These are phyloP conservation scores for Zaprionus lachaisei DNA, from an alignment of 1,140 invertebrate species.

Conservation along the genomic window DNA sequence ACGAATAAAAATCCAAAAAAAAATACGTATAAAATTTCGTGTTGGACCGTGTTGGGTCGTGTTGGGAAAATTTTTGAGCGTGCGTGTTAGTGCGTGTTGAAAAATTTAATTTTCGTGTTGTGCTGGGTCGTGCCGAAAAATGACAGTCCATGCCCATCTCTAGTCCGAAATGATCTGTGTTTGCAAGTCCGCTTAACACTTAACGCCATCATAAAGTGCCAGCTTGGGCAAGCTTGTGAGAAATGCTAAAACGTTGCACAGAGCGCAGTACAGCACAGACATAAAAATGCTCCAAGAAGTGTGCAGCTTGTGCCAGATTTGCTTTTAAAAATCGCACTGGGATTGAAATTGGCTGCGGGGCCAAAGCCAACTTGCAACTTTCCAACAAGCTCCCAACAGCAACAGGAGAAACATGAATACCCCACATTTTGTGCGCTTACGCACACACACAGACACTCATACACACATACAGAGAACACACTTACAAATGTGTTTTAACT, in stretches of 20 bases:
- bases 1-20: no score
- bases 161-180: slow-evolving; percentile 24
- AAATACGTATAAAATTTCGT: no score
- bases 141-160: no score
- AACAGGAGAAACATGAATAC: slow-evolving; percentile 8
- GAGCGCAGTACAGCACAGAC: slow-evolving; percentile 33
- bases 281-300: slow-evolving; percentile 48
- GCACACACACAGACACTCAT: slow-evolving; percentile 5
- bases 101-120: no score
- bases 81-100: no score
- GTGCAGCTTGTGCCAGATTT: slow-evolving; percentile 63
- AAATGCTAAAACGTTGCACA: slow-evolving; percentile 65
- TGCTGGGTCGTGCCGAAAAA: no score
- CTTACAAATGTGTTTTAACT: slow-evolving; percentile 81
- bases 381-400: slow-evolving; percentile 1
- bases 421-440: not conserved
- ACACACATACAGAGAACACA: slow-evolving; percentile 22
- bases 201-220: slow-evolving; percentile 48
- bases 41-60: no score
- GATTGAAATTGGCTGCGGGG: slow-evolving; percentile 46
- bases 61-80: no score
- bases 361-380: slow-evolving; percentile 22
- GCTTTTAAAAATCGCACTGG: slow-evolving; percentile 70
- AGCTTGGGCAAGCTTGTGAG: slow-evolving; percentile 5
- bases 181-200: slow-evolving; percentile 47